Conservation (phyloP, 2,113 vertebrate species). For the Dicaeum eximium region DNA sequence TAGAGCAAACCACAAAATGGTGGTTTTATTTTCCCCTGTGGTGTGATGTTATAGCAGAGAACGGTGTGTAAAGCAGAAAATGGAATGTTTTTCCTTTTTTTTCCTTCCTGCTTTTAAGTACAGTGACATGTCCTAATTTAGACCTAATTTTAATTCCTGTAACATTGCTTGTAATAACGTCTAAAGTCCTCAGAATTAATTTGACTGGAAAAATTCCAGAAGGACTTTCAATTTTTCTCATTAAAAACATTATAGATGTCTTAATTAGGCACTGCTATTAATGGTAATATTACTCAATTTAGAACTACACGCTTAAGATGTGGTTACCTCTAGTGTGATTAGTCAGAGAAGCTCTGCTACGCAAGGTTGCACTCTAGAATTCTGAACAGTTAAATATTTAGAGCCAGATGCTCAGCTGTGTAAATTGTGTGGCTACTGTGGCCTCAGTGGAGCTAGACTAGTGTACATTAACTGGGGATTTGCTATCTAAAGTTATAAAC, state of each 20-base stretch:
- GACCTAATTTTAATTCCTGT: conserved; percentile 75
- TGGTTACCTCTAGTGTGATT: conserved; percentile 67
- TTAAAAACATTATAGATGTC: conserved; percentile 81
- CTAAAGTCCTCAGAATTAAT: conserved; percentile 74
- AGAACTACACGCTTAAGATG: conserved; percentile 71
- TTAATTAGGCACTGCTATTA: conserved; percentile 77
- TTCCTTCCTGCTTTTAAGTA: conserved; percentile 27
- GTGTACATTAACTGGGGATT: neutral
- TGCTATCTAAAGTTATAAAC: neutral
- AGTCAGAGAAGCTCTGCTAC: conserved; percentile 58
- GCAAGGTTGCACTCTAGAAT: conserved; percentile 56
- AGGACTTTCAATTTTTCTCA: conserved; percentile 80
- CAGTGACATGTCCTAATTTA: conserved; percentile 69
- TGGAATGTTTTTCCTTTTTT: conserved; percentile 28
- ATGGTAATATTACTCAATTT: conserved; percentile 72
- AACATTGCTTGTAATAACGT: conserved; percentile 74
- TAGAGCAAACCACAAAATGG: neutral
- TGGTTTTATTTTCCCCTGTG: neutral
- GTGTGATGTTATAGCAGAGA: neutral
- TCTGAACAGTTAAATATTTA: conserved; percentile 62
- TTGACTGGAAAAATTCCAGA: conserved; percentile 80
- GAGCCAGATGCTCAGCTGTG: conserved; percentile 27
- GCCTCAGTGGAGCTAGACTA: neutral
- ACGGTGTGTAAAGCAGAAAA: neutral
- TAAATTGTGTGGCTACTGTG: neutral